phyloP scores from a whole-genome alignment of 2,888 invertebrate genomes.

The Drosophila kuntzei region DNA sequence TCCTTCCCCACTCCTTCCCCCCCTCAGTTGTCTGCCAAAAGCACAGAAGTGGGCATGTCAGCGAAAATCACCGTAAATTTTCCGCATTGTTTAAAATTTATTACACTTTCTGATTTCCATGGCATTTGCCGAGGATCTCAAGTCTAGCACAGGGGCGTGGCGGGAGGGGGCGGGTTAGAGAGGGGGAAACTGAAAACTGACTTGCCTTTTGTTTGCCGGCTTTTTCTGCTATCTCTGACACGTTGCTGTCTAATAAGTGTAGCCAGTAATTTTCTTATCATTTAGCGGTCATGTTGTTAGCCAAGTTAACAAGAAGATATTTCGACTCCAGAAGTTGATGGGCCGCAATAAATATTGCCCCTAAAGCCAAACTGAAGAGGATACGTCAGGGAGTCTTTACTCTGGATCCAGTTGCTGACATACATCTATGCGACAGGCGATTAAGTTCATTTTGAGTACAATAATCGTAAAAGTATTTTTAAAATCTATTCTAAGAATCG shows the following conservation, averaged over 20 bases:
- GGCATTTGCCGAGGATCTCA: slow-evolving; percentile 43
- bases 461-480: slow-evolving; percentile 1
- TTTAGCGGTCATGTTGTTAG: slow-evolving; percentile 55
- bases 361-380: slow-evolving; percentile 15
- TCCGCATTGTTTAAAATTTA: slow-evolving; percentile 81
- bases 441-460: not conserved
- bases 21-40: slow-evolving; percentile 57
- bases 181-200: slow-evolving; percentile 16
- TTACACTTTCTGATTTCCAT: slow-evolving; percentile 78
- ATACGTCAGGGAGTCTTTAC: slow-evolving; percentile 12
- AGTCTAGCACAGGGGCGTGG: slow-evolving; percentile 13
- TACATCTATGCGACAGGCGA: slow-evolving; percentile 7
- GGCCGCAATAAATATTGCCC: slow-evolving; percentile 41
- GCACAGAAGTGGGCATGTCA: slow-evolving; percentile 78
- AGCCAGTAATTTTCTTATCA: slow-evolving; percentile 79
- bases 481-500: slow-evolving; percentile 3
- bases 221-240: slow-evolving; percentile 66
- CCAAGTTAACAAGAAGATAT: slow-evolving; percentile 50
- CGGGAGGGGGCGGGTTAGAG: not conserved
- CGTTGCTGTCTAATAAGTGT: slow-evolving; percentile 77
- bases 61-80: slow-evolving; percentile 81
- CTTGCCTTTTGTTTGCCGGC: slow-evolving; percentile 70
- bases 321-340: slow-evolving; percentile 34
- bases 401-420: not conserved
- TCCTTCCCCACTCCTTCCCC: not conserved